A percentile compares a stretch with the other conserved stretches of the same genome.
Evolutionary conservation across 2,797 vertebrate genomes (phyloP).

Genomic region (Crenuchus spilurus): DNA sequence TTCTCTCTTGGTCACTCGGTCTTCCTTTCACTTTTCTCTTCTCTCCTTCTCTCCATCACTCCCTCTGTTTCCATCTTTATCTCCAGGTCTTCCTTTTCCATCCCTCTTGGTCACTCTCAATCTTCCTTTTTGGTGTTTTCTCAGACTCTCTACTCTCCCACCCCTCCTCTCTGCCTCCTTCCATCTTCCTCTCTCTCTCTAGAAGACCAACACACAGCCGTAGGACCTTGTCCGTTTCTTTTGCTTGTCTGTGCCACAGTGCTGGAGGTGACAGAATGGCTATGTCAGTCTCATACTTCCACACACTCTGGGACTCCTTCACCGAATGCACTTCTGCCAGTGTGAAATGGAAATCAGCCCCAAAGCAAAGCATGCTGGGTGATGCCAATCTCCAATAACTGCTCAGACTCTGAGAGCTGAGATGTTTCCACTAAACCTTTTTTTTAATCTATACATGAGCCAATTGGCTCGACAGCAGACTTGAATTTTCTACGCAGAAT

Average conservation of each 20-base stretch:
- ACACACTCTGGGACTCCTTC: slow-evolving; percentile 37
- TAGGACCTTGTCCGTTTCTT: slow-evolving; percentile 43
- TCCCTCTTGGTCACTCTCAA: no score
- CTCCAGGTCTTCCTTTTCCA: no score
- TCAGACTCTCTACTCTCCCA: no score
- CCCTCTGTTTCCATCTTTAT: no score
- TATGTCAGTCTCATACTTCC: slow-evolving; percentile 37
- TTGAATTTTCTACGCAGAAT: neutral
- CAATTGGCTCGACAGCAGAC: neutral
- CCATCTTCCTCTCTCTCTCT: slow-evolving; percentile 1
- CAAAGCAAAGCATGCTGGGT: slow-evolving; percentile 73
- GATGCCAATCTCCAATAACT: slow-evolving; percentile 54
- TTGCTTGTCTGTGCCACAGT: slow-evolving; percentile 35
- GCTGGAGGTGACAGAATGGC: slow-evolving; percentile 45
- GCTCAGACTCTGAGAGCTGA: neutral
- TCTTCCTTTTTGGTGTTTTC: no score
- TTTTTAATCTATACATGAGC: neutral
- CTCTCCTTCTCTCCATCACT: no score
- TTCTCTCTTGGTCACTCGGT: no score
- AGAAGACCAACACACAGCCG: slow-evolving; percentile 34
- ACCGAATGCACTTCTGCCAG: slow-evolving; percentile 32
- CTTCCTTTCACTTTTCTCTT: no score
- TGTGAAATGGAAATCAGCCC: slow-evolving; percentile 71
- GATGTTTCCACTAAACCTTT: neutral
- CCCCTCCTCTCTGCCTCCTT: slow-evolving; percentile 36